Evolutionary conservation across 2,797 vertebrate species (phyloP), one percentile per base, ranked within the genome.

Genomic region (Phoeniculus purpureus): DNA sequence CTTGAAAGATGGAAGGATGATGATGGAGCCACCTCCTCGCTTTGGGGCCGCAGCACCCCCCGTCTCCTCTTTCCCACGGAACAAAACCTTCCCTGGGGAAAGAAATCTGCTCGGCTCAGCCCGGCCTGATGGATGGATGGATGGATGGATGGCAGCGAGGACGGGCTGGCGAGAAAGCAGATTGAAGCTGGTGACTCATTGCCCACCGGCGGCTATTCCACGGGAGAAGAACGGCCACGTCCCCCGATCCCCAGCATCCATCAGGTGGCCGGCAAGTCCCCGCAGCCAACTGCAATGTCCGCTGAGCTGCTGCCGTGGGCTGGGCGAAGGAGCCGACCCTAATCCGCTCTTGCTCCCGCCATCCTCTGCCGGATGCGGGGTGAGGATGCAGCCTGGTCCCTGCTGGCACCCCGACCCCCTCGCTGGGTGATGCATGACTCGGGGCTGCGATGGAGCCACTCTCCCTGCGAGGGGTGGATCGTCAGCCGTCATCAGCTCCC

Each of bases 121-220:
- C 76, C 61, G 2, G 22, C 4, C 82, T 89, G 91, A 73, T 64
- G 81, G 81, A 37, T 37, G 37, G 91, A 73, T 64, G 81, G 81
- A 37, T 37, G 37, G 91, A 73, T 64, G 81, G 81, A 89, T 85
- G 65, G 75, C 1, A 60, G 70, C 52, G 5, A 64, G 76, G 76
- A 47, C 0, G 5, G 65, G 81, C 86, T 89, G 72, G 78, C 10
- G 12, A 81, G 81, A 55, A 82, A 90, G 67, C 91, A 86, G 91
- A 74, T 89, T 89, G 91, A 64, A 82, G 55, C 58, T 3, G 1
- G 62, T 86, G 91, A 92, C 87, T 92, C 87, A 86, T 73, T 78
- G 45, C 77, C 73, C 77, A 86, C 77, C 5, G 7, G 82, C 7
- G 52, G 91, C 91, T 86, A 52, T 64, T 73, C 54, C 2, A 23